Evolutionary conservation across 2,888 invertebrate genomes (phyloP), one percentile per base, ranked within the genome.

Genomic region (Drosophila siamana): DNA sequence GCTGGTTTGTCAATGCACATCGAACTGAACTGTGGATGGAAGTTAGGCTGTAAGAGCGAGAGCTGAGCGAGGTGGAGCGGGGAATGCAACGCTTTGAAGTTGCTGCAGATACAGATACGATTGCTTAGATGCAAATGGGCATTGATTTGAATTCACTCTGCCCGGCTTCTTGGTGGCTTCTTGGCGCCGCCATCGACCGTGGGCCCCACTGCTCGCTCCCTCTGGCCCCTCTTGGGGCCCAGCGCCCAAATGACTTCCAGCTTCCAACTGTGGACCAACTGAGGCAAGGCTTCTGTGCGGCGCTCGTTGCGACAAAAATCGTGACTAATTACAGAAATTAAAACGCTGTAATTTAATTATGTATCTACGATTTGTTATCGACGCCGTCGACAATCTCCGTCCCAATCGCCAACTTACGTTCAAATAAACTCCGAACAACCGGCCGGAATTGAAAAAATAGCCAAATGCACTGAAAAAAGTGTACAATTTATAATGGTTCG

Each of bases 271-370:
- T 11, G n/a, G 33, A 33, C 36, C 36, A 38, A 7, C 54, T 43
- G 26, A 47, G 61, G 28, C 54, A 47, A 41, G 65, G 60, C 55
- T 60, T n/a, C 59, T 36, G 74, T 44, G 33, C 60, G 47, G 60
- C 30, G 22, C 15, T 57, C 52, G 52, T 82, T 60, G 75, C 76
- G 70, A 71, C 76, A 78, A 85, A 91, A 92, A 89, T 92, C 92
- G 92, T 92, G 92, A 92, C 92, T 92, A 92, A 92, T 92, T 92
- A 92, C 91, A 91, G 91, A 92, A 92, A 92, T 92, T 92, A 92
- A 92, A 92, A 92, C 92, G 90, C 91, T 92, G 92, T 92, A 92
- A 92, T 92, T 90, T 92, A 92, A 92, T 92, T 92, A 92, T 92
- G 92, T 92, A 92, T 92, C 91, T 91, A 85, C 89, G 92, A 90